Evolutionary conservation across 2,888 invertebrate genomes (phyloP), one percentile per base, ranked within the genome.

Genomic region (Odontomyia ornata): DNA sequence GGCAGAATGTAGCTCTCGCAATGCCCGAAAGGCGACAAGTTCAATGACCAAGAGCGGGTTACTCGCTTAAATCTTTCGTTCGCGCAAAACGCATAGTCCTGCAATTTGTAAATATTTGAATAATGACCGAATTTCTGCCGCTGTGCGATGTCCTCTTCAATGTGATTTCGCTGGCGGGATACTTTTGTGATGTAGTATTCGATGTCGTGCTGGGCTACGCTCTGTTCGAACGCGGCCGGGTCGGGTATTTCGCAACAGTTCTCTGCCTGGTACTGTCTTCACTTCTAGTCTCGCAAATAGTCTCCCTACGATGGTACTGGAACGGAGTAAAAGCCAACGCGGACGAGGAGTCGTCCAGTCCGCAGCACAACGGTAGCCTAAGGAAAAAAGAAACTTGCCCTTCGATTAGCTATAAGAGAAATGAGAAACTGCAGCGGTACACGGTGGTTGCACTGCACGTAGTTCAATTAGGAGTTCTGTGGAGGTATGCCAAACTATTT

Each of bases 101-200:
- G 46, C 21, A 21, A 56, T 18, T 30, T 28, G 57, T 56, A 28
- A 36, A 28, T 36, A 30, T 18, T 56, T 11, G n/a, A 30, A 69
- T 30, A 46, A 76, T 90, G 93, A 91, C 92, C 87, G 95, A 96
- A 89, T 95, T 95, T 87, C 89, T 96, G 87, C 95, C 95, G 81
- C 90, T 96, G 85, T 96, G 96, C 90, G 96, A 96, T 88, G 93
- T 95, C 80, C 89, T 96, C 67, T 96, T 96, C 89, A 96, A 96
- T 88, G 93, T 96, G 85, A 95, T 95, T 82, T 95, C 95, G 67
- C 88, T 96, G 81, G 95, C 95, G 77, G 94, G 94, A 27, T 95
- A 96, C 86, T 96, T 96, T 87, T 95, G 95, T 89, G 95, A 95
- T 89, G 92, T 95, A 79, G 95, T 95, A 7, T 96, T 96, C 86